A percentile compares a stretch with the other conserved stretches of the same genome.
Conservation (phyloP, 2,797 vertebrate species). For the Clarias fuscus region DNA sequence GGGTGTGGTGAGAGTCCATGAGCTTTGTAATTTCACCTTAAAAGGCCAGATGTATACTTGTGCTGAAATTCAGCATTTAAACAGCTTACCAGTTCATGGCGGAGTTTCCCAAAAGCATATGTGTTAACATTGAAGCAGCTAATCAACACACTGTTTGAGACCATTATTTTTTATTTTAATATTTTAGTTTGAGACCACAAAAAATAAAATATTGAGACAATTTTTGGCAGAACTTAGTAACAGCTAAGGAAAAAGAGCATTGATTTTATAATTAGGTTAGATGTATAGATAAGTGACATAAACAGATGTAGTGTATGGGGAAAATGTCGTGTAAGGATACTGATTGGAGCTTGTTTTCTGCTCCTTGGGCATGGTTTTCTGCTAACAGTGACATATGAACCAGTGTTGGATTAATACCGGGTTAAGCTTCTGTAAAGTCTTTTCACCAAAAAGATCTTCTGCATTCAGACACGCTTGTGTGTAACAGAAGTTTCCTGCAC, state of each 20-base stretch:
- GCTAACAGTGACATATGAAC: constrained; percentile 11
- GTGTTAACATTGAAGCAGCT: background rate
- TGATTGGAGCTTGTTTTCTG: background rate
- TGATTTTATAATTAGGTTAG: background rate
- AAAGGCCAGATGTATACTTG: constrained; percentile 3
- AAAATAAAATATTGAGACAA: too few species aligned
- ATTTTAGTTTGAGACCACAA: too few species aligned
- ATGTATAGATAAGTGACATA: background rate
- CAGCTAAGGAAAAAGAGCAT: background rate
- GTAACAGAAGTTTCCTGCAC: constrained; percentile 60
- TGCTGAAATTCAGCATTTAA: background rate
- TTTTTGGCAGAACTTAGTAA: background rate
- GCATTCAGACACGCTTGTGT: constrained; percentile 65
- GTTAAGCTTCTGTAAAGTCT: constrained; percentile 62
- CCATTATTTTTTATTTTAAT: background rate
- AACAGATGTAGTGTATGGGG: background rate
- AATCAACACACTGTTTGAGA: background rate
- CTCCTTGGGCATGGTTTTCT: background rate
- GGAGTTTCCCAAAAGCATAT: background rate
- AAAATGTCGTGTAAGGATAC: background rate
- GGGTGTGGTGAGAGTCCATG: background rate
- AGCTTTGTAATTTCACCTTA: constrained; percentile 17
- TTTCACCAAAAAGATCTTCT: constrained; percentile 24
- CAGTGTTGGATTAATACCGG: constrained; percentile 61
- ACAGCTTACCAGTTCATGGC: background rate